Evolutionary conservation across 2,888 invertebrate species (phyloP), one percentile per base, ranked within the genome.

Genomic region (Ceriagrion tenellum): DNA sequence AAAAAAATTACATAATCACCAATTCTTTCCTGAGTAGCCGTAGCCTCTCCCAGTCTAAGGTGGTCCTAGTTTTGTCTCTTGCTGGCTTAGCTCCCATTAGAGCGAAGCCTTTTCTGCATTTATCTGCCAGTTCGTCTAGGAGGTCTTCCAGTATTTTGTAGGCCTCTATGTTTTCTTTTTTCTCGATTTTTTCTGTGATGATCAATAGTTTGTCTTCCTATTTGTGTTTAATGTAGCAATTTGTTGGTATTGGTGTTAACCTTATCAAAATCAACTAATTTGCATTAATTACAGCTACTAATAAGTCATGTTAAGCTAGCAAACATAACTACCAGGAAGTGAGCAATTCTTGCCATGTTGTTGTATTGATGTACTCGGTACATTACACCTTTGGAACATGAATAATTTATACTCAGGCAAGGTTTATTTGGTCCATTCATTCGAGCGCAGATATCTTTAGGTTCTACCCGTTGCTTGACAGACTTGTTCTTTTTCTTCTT

Each of bases 331-430:
- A 98, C 98, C 97, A 98, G 97, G 96, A 97, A 97, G 18, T 97
- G 96, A 12, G 97, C 97, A 69, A 98, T 98, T 95, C 97, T 97
- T 18, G 97, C 96, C 4, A 98, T 97, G 96, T 98, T 97, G 96
- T 98, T 98, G 95, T 97, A 97, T 96, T 98, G 98, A 96, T 97
- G 98, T 96, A 98, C 97, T 95, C 98, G 97, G 96, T 98, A 97
- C 95, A 98, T 97, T 95, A 98, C 97, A 96, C 98, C 69, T 16
- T 69, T 98, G 8, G 98, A 98, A 96, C 98, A 97, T 95, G 97
- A 97, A 0, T 97, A 97, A 63, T 97, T 97, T 40, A 98, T 97
- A 96, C 98, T 98, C 35, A 98, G 96, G 95, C 98, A 98, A 0
- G 98, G 98, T 96, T 98, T 98, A 74, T 97, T 97, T 63, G 97